Base-by-base conservation (phyloP, 2,888 invertebrate genomes). In the Cryptocephalus primarius region DNA sequence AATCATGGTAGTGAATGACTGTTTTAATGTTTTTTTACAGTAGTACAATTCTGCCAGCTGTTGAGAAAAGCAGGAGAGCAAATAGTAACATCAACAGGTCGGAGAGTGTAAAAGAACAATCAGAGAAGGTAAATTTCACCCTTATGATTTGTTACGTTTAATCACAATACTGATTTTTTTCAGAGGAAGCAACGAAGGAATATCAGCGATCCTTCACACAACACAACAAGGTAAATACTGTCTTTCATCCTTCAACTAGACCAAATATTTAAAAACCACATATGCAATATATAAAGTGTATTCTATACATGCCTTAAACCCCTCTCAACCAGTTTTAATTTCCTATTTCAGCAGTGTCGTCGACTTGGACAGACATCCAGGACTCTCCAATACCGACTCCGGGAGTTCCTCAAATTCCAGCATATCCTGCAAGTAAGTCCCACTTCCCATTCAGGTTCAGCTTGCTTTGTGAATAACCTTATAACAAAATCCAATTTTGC, bases 121-220 rank as follows among this genome's bases (percentile, higher is more conserved):
- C 69, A n/a, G 71, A 71, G 60, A 71, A 70, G 62, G 63, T 63
- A 36, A 36, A 36, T 36, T 36, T 6, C 12, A 11, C 6, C 12
- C 12, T 11, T 11, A n/a, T 36, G 36, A 36, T 36, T 36, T 36
- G 12, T 11, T 6, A 36, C 11, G n/a, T 39, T 45, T 41, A n/a
- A 33, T 42, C 9, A 11, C 36, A 14, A 38, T 13, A 31, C 41
- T 46, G 34, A 41, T 42, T 48, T 14, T 46, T 14, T 43, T 34
- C 76, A 82, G 78, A 73, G 74, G 61, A 77, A 83, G 60, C 82
- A 81, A 65, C 78, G 83, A 60, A 75, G 86, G 61, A 87, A 87
- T 72, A 83, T 84, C 60, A 86, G 86, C 63, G 87, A 88, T 74
- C 87, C 87, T 41, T 85, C 84, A 71, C 77, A 85, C 60, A 83